phyloP scores from a whole-genome alignment of 2,797 vertebrate genomes.

The Phoeniculus purpureus region DNA sequence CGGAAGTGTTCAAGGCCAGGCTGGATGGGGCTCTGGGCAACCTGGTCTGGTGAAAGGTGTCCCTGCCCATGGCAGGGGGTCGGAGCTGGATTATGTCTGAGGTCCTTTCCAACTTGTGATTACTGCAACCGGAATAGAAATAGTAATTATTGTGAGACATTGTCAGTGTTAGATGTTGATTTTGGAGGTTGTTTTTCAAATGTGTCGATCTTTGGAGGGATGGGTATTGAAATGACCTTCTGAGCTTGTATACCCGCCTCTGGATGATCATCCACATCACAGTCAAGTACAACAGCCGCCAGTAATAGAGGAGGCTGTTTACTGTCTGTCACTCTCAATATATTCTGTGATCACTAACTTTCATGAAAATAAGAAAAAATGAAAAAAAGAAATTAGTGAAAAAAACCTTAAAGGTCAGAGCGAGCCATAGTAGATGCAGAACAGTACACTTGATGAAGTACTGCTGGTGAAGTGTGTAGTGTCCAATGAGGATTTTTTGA shows the following conservation, averaged over 20 bases:
- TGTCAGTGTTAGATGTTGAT: not conserved
- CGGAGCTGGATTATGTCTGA: too few species aligned
- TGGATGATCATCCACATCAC: not conserved
- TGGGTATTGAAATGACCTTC: slow-evolving; percentile 18
- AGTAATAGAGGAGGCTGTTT: slow-evolving; percentile 1
- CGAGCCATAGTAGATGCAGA: not conserved
- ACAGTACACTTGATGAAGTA: not conserved
- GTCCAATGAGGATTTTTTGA: not conserved
- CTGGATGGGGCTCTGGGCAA: too few species aligned
- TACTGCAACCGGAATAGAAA: not conserved
- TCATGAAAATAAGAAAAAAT: not conserved
- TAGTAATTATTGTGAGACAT: not conserved
- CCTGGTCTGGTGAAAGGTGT: too few species aligned
- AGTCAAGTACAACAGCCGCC: slow-evolving; percentile 15
- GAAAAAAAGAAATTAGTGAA: not conserved
- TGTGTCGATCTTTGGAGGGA: not conserved
- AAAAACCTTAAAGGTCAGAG: slow-evolving; percentile 7
- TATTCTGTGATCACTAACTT: slow-evolving; percentile 1
- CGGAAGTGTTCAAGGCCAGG: too few species aligned
- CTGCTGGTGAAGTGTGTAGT: not conserved
- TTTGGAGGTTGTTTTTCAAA: not conserved
- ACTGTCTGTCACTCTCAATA: slow-evolving; percentile 30
- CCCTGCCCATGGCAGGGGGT: too few species aligned
- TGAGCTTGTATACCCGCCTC: not conserved
- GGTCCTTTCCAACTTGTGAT: too few species aligned